Conservation (phyloP, 1,140 invertebrate species). For the Euglossa dilemma region DNA sequence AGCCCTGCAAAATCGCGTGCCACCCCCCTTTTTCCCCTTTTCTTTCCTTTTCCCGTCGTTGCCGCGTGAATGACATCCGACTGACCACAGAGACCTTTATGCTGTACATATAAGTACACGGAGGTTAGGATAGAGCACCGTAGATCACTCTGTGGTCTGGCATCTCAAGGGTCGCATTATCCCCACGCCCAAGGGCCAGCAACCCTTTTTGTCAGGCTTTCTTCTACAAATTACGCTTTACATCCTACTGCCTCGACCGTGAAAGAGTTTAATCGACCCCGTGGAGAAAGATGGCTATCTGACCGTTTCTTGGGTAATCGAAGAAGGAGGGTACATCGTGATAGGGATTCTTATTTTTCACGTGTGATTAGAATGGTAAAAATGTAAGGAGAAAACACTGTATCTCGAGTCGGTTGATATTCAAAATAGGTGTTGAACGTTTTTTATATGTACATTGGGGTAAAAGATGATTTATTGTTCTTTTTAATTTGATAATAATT, state of each 20-base stretch:
- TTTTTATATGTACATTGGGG: too few relatives aligned
- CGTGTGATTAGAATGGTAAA: too few relatives aligned
- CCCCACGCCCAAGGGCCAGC: conserved; percentile 59
- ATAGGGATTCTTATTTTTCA: too few relatives aligned
- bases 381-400: too few relatives aligned
- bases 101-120: conserved; percentile 72
- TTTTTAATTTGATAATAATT: too few relatives aligned
- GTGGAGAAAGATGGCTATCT: conserved; percentile 70
- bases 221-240: conserved; percentile 78
- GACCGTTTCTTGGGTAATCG: conserved; percentile 55
- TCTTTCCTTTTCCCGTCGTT: conserved; percentile 6
- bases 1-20: conserved; percentile 36
- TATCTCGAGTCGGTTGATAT: too few relatives aligned
- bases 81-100: conserved; percentile 38
- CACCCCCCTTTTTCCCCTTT: not conserved
- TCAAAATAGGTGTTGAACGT: too few relatives aligned
- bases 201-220: conserved; percentile 79
- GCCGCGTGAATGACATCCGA: conserved; percentile 18
- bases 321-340: not conserved
- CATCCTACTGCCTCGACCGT: conserved; percentile 60
- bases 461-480: too few relatives aligned
- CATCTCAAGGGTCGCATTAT: conserved; percentile 81
- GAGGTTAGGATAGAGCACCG: conserved; percentile 72
- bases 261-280: conserved; percentile 77
- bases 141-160: conserved; percentile 78